These are phyloP conservation scores for Netelia fuscicornis DNA, from an alignment of 2,888 invertebrate genomes.

Conservation along the genomic window DNA sequence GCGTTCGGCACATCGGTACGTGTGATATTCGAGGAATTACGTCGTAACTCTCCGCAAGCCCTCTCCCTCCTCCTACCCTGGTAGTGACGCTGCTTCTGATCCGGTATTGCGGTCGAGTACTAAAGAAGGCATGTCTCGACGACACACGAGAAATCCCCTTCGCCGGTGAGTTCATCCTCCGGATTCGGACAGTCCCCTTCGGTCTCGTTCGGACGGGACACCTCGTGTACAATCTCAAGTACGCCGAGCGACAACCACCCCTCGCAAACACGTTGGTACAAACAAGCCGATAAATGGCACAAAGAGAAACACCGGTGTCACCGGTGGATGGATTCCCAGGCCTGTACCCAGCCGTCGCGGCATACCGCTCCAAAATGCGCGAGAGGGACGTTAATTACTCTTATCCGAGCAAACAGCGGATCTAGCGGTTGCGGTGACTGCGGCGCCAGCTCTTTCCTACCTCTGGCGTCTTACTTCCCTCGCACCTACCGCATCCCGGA, in stretches of 20 bases:
- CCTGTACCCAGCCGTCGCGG: background rate
- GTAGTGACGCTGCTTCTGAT: background rate
- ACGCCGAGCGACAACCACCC: conserved; percentile 22
- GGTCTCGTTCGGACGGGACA: conserved; percentile 19
- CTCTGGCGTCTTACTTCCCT: conserved; percentile 54
- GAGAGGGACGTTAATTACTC: conserved; percentile 80
- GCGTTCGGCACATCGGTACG: no score
- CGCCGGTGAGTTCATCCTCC: conserved; percentile 25
- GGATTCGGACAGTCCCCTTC: conserved; percentile 46
- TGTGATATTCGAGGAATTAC: no score
- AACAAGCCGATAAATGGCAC: no score
- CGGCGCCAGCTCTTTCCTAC: conserved; percentile 26
- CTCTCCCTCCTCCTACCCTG: no score
- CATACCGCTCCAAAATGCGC: conserved; percentile 63
- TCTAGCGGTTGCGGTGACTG: conserved; percentile 38
- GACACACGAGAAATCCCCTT: conserved; percentile 21
- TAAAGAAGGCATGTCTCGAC: background rate
- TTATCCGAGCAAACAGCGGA: conserved; percentile 80
- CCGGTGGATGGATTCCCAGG: no score
- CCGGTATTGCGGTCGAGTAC: conserved; percentile 14
- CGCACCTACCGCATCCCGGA: conserved; percentile 13
- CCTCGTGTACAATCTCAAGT: conserved; percentile 21
- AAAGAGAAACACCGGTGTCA: no score
- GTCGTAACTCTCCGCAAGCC: no score
- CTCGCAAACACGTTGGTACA: no score